Evolutionary conservation across 2,113 vertebrate species (phyloP).

Genomic region (Clupea harengus): DNA sequence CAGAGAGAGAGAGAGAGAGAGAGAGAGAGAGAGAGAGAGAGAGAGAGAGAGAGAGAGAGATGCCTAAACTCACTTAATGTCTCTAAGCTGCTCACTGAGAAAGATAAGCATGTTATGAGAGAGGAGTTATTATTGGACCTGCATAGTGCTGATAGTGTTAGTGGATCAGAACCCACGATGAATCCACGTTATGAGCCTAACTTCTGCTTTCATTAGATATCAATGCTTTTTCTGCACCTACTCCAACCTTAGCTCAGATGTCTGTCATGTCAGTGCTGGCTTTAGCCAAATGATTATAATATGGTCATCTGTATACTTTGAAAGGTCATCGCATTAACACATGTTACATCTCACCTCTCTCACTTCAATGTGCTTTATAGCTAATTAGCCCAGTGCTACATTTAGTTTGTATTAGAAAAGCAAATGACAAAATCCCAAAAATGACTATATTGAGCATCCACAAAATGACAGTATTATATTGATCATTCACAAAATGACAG

Average conservation of each 20-base stretch:
- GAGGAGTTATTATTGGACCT: slow-evolving; percentile 51
- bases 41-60: too few species aligned
- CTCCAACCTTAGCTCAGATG: background rate
- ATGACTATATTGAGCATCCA: too few species aligned
- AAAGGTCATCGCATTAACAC: too few species aligned
- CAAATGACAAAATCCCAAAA: background rate
- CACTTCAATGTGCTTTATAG: background rate
- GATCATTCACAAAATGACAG: too few species aligned
- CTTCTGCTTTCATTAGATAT: too few species aligned
- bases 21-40: too few species aligned
- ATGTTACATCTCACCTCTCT: too few species aligned
- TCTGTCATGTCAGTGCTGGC: slow-evolving; percentile 29
- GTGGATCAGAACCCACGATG: slow-evolving; percentile 33
- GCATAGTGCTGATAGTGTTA: slow-evolving; percentile 49
- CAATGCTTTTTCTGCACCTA: background rate
- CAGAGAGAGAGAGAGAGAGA: too few species aligned
- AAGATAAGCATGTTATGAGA: slow-evolving; percentile 48
- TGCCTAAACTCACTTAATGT: slow-evolving; percentile 32
- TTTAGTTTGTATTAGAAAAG: background rate
- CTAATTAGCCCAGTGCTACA: background rate
- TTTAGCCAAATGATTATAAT: slow-evolving; percentile 36
- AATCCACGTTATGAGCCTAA: slow-evolving; percentile 9
- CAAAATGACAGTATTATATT: too few species aligned
- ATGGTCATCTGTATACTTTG: background rate
- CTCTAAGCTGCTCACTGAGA: slow-evolving; percentile 31